Evolutionary conservation across 2,888 invertebrate species (phyloP).

Genomic region (Ormyrus thymus): DNA sequence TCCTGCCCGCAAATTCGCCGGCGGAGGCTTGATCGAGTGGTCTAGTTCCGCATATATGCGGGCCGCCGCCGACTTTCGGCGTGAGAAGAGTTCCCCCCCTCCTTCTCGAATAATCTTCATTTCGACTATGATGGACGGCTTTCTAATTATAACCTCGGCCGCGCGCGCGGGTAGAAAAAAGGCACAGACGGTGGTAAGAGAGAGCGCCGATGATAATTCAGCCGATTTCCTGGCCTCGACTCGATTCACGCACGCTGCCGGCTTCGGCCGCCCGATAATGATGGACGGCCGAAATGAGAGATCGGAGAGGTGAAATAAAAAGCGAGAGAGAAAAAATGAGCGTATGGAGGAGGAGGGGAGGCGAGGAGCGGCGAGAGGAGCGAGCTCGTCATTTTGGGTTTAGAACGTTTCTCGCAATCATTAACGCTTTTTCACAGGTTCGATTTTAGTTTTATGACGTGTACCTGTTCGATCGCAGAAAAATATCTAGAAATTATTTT

Average conservation of each 20-base stretch:
- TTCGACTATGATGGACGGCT: slow-evolving; percentile 49
- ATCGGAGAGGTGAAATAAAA: background rate
- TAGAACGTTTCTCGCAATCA: slow-evolving; percentile 17
- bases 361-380: background rate
- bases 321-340: too few species aligned
- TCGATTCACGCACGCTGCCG: slow-evolving; percentile 11
- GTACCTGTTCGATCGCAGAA: too few species aligned
- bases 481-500: too few species aligned
- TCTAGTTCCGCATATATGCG: slow-evolving; percentile 3
- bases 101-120: slow-evolving; percentile 32
- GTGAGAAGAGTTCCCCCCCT: background rate
- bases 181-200: background rate
- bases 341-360: background rate
- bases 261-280: slow-evolving; percentile 14
- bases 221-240: background rate
- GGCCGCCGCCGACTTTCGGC: too few species aligned
- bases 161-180: background rate
- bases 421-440: background rate
- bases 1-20: slow-evolving; percentile 13
- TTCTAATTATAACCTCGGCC: slow-evolving; percentile 49
- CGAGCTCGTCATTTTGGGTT: background rate
- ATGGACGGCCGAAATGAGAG: slow-evolving; percentile 16
- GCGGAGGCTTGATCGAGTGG: slow-evolving; percentile 49
- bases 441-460: background rate
- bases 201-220: slow-evolving; percentile 27